These are phyloP conservation scores for Nineta flava DNA, from an alignment of 2,888 invertebrate species.

Conservation along the genomic window DNA sequence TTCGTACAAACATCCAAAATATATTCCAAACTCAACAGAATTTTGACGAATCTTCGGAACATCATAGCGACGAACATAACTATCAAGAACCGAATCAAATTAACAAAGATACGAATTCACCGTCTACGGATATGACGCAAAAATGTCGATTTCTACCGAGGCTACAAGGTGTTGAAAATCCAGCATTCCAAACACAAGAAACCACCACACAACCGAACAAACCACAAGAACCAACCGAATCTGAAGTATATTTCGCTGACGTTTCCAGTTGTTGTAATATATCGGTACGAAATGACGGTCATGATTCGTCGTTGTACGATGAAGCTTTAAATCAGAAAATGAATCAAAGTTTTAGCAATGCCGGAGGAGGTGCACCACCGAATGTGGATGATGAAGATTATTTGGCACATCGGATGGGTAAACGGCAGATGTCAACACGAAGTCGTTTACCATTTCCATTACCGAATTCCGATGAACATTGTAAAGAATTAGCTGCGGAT, in stretches of 20 bases:
- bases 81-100: conserved; percentile 23
- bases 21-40: conserved; percentile 12
- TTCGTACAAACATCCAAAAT: conserved; percentile 18
- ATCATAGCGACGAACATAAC: conserved; percentile 25
- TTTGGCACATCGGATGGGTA: conserved; percentile 36
- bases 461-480: conserved; percentile 24
- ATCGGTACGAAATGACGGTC: conserved; percentile 39
- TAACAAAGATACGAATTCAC: conserved; percentile 13
- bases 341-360: conserved; percentile 21
- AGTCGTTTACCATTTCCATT: conserved; percentile 39
- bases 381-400: conserved; percentile 37
- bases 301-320: conserved; percentile 40
- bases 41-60: conserved; percentile 10
- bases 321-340: conserved; percentile 26
- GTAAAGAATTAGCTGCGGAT: conserved; percentile 2
- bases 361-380: conserved; percentile 16
- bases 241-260: conserved; percentile 74
- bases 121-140: conserved; percentile 12
- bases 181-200: conserved; percentile 50
- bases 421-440: conserved; percentile 39
- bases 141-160: conserved; percentile 27
- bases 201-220: conserved; percentile 28
- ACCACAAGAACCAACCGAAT: conserved; percentile 46
- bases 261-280: conserved; percentile 72
- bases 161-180: conserved; percentile 58